phyloP scores from a whole-genome alignment of 2,113 vertebrate species.

The Aythya baeri region DNA sequence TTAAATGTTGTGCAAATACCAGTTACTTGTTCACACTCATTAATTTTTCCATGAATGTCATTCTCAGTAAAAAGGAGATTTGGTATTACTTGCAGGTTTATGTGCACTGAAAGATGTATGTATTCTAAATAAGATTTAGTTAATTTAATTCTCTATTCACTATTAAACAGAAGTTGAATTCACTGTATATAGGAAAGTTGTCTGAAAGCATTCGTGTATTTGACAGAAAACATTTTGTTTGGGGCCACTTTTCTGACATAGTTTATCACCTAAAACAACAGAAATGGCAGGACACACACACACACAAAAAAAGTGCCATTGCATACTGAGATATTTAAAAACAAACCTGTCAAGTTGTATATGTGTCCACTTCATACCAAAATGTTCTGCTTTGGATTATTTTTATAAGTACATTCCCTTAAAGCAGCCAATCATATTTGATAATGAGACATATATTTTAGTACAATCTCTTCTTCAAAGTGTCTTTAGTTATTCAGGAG shows the following conservation, averaged over 20 bases:
- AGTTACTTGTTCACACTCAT: neutral
- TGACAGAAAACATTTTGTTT: slow-evolving; percentile 30
- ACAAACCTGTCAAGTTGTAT: slow-evolving; percentile 27
- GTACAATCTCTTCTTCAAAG: slow-evolving; percentile 33
- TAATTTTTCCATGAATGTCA: neutral
- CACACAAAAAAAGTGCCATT: neutral
- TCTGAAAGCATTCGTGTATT: slow-evolving; percentile 18
- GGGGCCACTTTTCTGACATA: neutral
- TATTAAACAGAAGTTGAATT: neutral
- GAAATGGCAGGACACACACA: neutral
- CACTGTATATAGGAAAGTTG: neutral
- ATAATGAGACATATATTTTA: slow-evolving; percentile 6
- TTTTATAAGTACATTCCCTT: slow-evolving; percentile 43
- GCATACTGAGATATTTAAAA: slow-evolving; percentile 34
- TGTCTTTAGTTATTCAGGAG: slow-evolving; percentile 43
- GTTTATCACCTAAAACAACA: slow-evolving; percentile 10
- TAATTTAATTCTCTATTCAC: neutral
- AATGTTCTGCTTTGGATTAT: slow-evolving; percentile 53
- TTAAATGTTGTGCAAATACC: neutral
- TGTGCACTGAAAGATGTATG: neutral
- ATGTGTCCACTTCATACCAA: slow-evolving; percentile 17
- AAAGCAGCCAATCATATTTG: slow-evolving; percentile 2
- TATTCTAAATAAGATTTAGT: neutral
- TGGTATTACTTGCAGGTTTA: neutral
- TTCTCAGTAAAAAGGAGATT: neutral